Conservation (phyloP, 2,113 vertebrate genomes). For the Malurus melanocephalus region DNA sequence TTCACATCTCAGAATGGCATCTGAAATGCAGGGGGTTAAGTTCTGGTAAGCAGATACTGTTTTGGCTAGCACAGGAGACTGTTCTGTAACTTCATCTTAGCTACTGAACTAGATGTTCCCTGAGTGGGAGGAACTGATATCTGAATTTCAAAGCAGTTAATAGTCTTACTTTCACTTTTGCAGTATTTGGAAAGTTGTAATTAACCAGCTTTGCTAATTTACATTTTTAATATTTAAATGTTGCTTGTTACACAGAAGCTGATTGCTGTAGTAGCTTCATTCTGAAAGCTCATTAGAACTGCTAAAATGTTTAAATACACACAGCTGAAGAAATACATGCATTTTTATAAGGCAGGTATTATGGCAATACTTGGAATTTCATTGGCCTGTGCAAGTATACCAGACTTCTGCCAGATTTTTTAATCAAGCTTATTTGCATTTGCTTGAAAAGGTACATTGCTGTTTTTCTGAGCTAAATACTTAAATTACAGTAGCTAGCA, state of each 20-base stretch:
- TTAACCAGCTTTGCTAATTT: slow-evolving; percentile 60
- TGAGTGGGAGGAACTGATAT: slow-evolving; percentile 60
- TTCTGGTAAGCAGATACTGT: slow-evolving; percentile 47
- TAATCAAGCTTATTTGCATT: slow-evolving; percentile 35
- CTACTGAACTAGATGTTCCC: slow-evolving; percentile 42
- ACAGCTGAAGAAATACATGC: slow-evolving; percentile 62
- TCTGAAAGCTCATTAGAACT: slow-evolving; percentile 63
- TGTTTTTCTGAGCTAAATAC: background rate
- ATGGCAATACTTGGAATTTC: slow-evolving; percentile 35
- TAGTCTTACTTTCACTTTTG: slow-evolving; percentile 46
- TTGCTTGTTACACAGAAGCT: slow-evolving; percentile 63
- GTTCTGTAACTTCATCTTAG: slow-evolving; percentile 55
- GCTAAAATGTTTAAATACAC: slow-evolving; percentile 66
- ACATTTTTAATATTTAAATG: slow-evolving; percentile 67
- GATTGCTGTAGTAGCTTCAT: slow-evolving; percentile 57
- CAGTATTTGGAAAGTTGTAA: slow-evolving; percentile 61
- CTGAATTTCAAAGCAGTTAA: slow-evolving; percentile 64
- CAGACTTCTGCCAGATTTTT: slow-evolving; percentile 32
- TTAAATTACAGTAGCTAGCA: background rate
- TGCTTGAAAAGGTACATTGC: background rate
- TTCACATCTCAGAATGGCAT: background rate
- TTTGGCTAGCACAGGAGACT: slow-evolving; percentile 62
- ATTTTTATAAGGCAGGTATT: slow-evolving; percentile 66
- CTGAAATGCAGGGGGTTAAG: background rate
- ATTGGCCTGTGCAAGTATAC: background rate